Conservation (phyloP, 2,113 vertebrate species). For the Dromaius novaehollandiae region DNA sequence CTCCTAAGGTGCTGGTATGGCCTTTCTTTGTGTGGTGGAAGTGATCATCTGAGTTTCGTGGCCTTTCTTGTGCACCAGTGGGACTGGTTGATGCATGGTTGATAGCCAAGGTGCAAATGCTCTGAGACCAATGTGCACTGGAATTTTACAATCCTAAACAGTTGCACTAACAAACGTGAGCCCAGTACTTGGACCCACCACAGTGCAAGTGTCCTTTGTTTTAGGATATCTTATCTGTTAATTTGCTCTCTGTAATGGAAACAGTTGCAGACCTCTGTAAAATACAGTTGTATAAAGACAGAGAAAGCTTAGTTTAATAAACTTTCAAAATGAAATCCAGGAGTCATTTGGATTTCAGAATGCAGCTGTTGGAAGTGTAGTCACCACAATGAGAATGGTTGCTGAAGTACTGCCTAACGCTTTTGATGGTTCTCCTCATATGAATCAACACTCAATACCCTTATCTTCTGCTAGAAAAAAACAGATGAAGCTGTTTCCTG, state of each 20-base stretch:
- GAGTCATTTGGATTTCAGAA: no score
- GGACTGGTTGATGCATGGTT: neutral
- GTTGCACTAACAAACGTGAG: fast-evolving
- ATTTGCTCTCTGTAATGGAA: neutral
- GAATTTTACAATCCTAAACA: neutral
- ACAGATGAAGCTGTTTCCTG: neutral
- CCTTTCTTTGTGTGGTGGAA: neutral
- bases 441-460: neutral
- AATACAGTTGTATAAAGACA: neutral
- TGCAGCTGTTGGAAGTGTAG: neutral
- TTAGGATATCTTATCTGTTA: neutral
- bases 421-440: neutral
- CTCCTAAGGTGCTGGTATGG: neutral
- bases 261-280: neutral
- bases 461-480: neutral
- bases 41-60: neutral
- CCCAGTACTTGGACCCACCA: neutral
- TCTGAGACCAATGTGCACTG: fast-evolving
- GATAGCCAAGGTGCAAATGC: neutral
- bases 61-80: neutral
- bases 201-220: neutral
- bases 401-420: no score
- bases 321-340: no score
- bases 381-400: neutral
- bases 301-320: neutral